Evolutionary conservation across 1,140 invertebrate genomes (phyloP).

Genomic region (Diorhabda elongata): DNA sequence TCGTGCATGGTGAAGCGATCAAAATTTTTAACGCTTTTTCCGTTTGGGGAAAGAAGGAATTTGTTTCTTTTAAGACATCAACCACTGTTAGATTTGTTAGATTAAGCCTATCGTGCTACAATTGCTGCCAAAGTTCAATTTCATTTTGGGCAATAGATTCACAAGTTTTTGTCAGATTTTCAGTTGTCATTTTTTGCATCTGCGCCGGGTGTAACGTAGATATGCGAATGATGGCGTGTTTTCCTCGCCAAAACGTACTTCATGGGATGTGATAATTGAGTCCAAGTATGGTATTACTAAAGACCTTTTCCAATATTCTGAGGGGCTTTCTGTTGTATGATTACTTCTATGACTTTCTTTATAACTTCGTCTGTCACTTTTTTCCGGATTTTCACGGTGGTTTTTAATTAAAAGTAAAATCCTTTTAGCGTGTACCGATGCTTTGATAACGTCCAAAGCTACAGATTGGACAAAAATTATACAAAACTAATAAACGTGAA

Average conservation of each 20-base stretch:
- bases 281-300: conserved; percentile 32
- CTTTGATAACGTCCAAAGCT: conserved; percentile 31
- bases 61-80: no score
- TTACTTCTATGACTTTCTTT: conserved; percentile 34
- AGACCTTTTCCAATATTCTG: no score
- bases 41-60: no score
- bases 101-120: no score
- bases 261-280: conserved; percentile 24
- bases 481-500: no score
- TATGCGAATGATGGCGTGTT: no score
- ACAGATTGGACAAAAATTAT: conserved; percentile 27
- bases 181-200: conserved; percentile 16
- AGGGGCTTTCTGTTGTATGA: conserved; percentile 28
- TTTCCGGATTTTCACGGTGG: conserved; percentile 32
- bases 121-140: no score
- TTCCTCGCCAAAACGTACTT: conserved; percentile 15
- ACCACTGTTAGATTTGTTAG: no score
- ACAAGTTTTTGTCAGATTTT: conserved; percentile 16
- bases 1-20: no score
- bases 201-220: conserved; percentile 11
- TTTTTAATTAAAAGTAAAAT: conserved; percentile 33
- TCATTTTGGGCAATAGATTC: background rate
- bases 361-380: no score
- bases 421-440: conserved; percentile 27
- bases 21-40: no score